Conservation (phyloP, 2,113 vertebrate genomes). For the Macrotis lagotis region DNA sequence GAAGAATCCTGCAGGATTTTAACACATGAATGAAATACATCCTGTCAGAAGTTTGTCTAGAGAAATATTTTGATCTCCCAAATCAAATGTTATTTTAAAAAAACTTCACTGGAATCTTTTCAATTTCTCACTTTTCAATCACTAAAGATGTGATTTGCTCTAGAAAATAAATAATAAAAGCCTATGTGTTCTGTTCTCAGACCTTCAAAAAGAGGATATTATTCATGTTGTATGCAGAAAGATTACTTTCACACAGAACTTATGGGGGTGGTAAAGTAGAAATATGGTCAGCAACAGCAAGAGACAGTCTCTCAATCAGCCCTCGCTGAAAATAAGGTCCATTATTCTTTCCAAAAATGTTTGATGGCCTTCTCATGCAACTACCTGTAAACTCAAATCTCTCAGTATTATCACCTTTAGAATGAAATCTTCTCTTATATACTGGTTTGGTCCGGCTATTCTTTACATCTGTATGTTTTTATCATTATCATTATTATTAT, state of each 20-base stretch:
- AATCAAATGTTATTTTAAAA: not conserved
- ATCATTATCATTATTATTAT: no score
- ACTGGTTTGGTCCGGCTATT: not conserved
- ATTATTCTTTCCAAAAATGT: no score
- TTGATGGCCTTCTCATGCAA: no score
- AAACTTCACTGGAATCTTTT: not conserved
- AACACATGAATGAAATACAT: not conserved
- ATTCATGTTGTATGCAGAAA: no score
- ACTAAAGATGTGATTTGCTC: not conserved
- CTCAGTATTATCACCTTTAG: not conserved
- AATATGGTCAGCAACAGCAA: no score
- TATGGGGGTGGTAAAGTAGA: no score
- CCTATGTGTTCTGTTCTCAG: not conserved
- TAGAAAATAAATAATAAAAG: not conserved
- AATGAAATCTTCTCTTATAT: not conserved
- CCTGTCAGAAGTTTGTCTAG: not conserved
- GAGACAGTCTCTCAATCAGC: no score
- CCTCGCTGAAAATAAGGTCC: no score
- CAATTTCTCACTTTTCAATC: not conserved
- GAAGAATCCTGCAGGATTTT: not conserved
- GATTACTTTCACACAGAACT: not conserved
- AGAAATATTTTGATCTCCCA: not conserved
- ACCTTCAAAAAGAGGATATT: not conserved
- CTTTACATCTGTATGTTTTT: not conserved
- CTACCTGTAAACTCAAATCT: not conserved